These are phyloP conservation scores for Gallinago undulata DNA, from an alignment of 2,113 vertebrate genomes.

Conservation along the genomic window DNA sequence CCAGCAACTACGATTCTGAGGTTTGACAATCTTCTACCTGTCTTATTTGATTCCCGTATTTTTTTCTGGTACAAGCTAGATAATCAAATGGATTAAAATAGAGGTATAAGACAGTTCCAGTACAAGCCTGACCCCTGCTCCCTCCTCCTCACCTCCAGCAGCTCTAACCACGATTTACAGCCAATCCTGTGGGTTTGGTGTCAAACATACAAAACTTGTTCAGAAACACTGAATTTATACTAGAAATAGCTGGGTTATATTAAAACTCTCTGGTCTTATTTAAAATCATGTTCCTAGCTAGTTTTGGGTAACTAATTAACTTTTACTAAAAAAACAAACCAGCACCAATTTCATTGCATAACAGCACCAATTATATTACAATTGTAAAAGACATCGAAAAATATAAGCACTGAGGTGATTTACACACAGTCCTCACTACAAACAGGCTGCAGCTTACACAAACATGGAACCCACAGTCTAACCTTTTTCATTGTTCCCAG, in stretches of 20 bases:
- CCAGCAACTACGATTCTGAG: neutral
- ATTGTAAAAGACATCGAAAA: neutral
- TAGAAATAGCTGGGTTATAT: neutral
- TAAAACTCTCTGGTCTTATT: neutral
- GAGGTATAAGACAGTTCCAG: neutral
- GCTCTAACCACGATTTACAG: neutral
- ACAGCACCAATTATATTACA: neutral
- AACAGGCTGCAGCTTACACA: neutral
- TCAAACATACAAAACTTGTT: neutral
- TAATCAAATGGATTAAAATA: neutral
- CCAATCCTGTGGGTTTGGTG: neutral
- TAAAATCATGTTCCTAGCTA: neutral
- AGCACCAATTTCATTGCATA: neutral
- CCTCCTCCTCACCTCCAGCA: neutral
- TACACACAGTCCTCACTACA: neutral
- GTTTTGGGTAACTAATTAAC: neutral
- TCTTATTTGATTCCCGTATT: neutral
- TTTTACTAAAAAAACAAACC: neutral
- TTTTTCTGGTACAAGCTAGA: neutral
- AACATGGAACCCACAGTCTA: neutral
- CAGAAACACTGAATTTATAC: neutral
- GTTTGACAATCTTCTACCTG: neutral
- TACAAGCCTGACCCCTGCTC: neutral
- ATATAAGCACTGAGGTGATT: neutral
- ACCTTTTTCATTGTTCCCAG: neutral